Evolutionary conservation across 2,888 invertebrate genomes (phyloP), one percentile per base, ranked within the genome.

Genomic region (Carabus problematicus): DNA sequence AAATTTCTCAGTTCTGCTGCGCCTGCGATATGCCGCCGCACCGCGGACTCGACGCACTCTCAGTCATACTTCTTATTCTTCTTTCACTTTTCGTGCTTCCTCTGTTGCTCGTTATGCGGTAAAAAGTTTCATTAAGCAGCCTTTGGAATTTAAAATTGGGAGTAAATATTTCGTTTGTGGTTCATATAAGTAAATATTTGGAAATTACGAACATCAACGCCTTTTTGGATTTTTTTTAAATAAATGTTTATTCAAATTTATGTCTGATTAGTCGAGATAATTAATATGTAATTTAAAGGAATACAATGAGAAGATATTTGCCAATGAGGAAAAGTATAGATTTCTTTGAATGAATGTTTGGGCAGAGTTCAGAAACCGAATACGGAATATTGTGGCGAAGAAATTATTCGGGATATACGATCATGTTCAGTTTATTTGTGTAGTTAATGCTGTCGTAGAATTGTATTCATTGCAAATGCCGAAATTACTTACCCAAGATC

Each of bases 1-100:
- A 67, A 67, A 60, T 67, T 67, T 66, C 60, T 60, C 54, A 40
- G 39, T 39, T 41, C 42, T 16, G 12, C 16, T 9, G n/a, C 52
- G 1, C 3, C 8, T 52, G 9, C 14, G 49, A n/a, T 49, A 14
- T 16, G 52, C 1, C 16, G n/a, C 8, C 16, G 12, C 52, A 4
- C 16, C 3, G 16, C 12, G 3, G 52, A 14, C 16, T 9, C 16
- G 14, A 4, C 3, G 52, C 16, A 52, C 52, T 9, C 16, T 52
- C 3, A 14, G 2, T 14, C n/a, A 52, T 16, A 14, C 16, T 12
- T 52, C 16, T n/a, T 16, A 14, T 29, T 29, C 6, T 29, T 29
- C 29, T 6, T 29, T 3, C 29, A 29, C 29, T 29, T 29, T 29
- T 29, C 6, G 3, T 29, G 6, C 29, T 29, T 29, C 29, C 6